These are phyloP conservation scores for Clostera curtula DNA, from an alignment of 2,888 invertebrate genomes.

Conservation along the genomic window DNA sequence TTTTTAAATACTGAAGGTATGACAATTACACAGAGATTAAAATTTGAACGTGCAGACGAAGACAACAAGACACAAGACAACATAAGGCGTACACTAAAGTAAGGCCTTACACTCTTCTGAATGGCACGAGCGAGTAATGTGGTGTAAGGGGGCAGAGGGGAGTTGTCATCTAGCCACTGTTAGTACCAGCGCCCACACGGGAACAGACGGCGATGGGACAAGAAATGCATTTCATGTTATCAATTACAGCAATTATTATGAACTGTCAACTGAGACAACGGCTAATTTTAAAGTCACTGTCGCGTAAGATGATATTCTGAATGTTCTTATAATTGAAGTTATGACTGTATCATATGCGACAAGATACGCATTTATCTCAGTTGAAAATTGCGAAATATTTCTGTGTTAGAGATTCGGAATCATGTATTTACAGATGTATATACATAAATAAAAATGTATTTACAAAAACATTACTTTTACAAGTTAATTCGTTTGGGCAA, in stretches of 20 bases:
- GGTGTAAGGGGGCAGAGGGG: conserved; percentile 79
- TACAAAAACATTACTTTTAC: too few species aligned
- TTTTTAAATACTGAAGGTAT: not conserved
- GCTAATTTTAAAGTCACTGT: too few species aligned
- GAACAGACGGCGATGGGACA: conserved; percentile 40
- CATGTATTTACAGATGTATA: too few species aligned
- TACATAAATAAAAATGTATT: too few species aligned
- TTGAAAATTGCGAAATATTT: too few species aligned
- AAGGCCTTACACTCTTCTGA: conserved; percentile 79
- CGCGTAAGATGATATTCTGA: too few species aligned
- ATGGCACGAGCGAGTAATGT: conserved; percentile 82
- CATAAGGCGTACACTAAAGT: conserved; percentile 32
- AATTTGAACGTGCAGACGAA: conserved; percentile 17
- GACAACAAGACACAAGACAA: conserved; percentile 24
- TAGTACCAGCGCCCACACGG: conserved; percentile 50
- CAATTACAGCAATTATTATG: conserved; percentile 21
- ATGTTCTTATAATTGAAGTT: too few species aligned
- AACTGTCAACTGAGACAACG: too few species aligned
- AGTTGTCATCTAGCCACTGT: conserved; percentile 87
- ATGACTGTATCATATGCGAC: too few species aligned
- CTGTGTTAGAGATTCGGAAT: too few species aligned
- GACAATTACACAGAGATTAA: not conserved
- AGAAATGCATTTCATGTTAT: conserved; percentile 48
- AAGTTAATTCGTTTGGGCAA: too few species aligned
- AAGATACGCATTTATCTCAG: too few species aligned